Evolutionary conservation across 2,113 vertebrate species (phyloP).

Genomic region (Ailuropoda melanoleuca): DNA sequence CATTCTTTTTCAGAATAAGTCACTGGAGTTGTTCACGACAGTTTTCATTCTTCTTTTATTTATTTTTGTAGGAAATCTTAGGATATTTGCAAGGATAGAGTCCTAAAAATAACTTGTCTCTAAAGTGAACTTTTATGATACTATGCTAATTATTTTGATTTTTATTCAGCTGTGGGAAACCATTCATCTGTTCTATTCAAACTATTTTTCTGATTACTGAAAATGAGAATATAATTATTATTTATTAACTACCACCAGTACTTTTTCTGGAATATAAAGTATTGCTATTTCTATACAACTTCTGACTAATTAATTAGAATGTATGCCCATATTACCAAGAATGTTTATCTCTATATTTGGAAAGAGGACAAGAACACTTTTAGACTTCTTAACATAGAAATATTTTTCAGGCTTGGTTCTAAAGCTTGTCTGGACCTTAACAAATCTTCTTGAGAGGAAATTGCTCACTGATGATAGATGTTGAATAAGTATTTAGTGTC

Average conservation of each 20-base stretch:
- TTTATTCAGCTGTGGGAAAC: conserved; percentile 57
- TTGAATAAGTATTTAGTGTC: not conserved
- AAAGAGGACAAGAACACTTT: conserved; percentile 60
- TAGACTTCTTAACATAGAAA: conserved; percentile 39
- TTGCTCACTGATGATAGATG: not conserved
- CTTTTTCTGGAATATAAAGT: conserved; percentile 48
- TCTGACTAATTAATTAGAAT: conserved; percentile 74
- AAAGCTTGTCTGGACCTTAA: not conserved
- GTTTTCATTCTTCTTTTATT: not conserved
- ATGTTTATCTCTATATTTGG: conserved; percentile 65
- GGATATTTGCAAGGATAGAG: conserved; percentile 43
- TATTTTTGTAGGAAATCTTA: conserved; percentile 42
- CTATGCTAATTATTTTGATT: conserved; percentile 72
- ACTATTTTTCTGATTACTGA: conserved; percentile 65
- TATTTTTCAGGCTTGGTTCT: not conserved
- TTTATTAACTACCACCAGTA: conserved; percentile 61
- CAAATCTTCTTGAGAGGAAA: conserved; percentile 42
- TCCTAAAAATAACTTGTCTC: conserved; percentile 63
- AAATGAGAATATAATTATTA: conserved; percentile 72
- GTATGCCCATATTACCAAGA: conserved; percentile 47
- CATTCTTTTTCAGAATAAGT: conserved; percentile 44
- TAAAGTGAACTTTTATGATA: conserved; percentile 58
- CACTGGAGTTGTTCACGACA: not conserved
- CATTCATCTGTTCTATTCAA: conserved; percentile 70
- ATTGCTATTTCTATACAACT: conserved; percentile 63